phyloP scores from a whole-genome alignment of 92 coral and sea anemone genomes.

The Palythoa caribaeorum region DNA sequence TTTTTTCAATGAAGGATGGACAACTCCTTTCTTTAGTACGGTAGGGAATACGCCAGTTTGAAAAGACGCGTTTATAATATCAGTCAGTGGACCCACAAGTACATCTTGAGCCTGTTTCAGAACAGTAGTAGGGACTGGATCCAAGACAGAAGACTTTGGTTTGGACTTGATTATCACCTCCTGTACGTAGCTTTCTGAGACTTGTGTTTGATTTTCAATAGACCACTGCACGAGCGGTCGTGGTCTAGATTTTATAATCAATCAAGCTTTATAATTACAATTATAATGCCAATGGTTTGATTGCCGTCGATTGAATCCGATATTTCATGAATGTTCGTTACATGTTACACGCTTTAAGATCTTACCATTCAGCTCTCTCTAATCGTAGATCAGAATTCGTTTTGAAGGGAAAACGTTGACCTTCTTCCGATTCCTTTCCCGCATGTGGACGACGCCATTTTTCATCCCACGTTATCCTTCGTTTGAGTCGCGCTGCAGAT shows the following conservation, averaged over 20 bases:
- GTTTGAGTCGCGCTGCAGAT: constrained; percentile 28
- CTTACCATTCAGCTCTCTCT: constrained; percentile 59
- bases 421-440: constrained; percentile 19
- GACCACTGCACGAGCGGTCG: constrained; percentile 16
- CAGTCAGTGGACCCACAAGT: too few relatives aligned
- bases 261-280: constrained; percentile 6
- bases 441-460: constrained; percentile 22
- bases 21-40: too few relatives aligned
- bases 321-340: constrained; percentile 11
- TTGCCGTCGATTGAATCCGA: constrained; percentile 16
- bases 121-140: too few relatives aligned
- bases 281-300: constrained; percentile 12
- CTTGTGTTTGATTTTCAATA: not conserved
- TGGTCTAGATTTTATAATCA: constrained; percentile 1
- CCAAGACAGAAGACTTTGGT: too few relatives aligned
- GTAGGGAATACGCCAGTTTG: too few relatives aligned
- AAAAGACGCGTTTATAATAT: too few relatives aligned
- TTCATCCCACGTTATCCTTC: constrained; percentile 15
- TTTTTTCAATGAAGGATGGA: too few relatives aligned
- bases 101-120: too few relatives aligned
- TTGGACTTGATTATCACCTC: too few relatives aligned
- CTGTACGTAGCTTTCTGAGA: too few relatives aligned
- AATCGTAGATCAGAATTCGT: constrained; percentile 47
- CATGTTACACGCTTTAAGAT: constrained; percentile 24
- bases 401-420: constrained; percentile 28